phyloP scores from a whole-genome alignment of 2,113 vertebrate genomes.

The Petrocephalus microphthalmus region DNA sequence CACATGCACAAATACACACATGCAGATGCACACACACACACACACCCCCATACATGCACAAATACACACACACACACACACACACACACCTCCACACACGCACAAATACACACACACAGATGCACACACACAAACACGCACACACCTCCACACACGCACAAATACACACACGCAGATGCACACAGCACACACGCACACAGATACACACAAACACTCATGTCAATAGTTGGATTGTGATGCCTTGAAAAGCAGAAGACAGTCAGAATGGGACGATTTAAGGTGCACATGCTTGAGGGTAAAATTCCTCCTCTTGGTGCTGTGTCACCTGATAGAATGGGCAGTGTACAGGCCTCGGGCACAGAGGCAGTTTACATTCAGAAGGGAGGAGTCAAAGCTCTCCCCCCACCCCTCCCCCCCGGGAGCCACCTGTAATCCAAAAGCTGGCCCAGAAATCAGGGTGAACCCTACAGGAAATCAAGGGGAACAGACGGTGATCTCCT shows the following conservation, averaged over 20 bases:
- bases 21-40: background rate
- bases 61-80: background rate
- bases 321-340: background rate
- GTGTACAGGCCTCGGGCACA: background rate
- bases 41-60: background rate
- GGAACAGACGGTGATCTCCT: slow-evolving; percentile 2
- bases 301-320: background rate
- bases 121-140: too few relatives aligned
- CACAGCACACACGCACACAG: background rate
- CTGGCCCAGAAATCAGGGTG: background rate
- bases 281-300: background rate
- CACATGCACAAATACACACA: background rate
- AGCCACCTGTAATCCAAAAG: background rate
- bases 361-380: background rate
- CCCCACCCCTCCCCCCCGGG: background rate
- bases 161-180: too few relatives aligned
- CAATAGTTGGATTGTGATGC: background rate
- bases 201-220: background rate
- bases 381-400: background rate
- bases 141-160: too few relatives aligned
- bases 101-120: too few relatives aligned
- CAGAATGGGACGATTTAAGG: background rate
- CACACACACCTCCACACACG: fast-evolving
- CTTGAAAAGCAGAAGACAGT: background rate
- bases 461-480: slow-evolving; percentile 16